Percentiles rank a stretch among this genome's conserved stretches.
phyloP scores from a whole-genome alignment of 2,113 vertebrate genomes.

The Ursus arctos region DNA sequence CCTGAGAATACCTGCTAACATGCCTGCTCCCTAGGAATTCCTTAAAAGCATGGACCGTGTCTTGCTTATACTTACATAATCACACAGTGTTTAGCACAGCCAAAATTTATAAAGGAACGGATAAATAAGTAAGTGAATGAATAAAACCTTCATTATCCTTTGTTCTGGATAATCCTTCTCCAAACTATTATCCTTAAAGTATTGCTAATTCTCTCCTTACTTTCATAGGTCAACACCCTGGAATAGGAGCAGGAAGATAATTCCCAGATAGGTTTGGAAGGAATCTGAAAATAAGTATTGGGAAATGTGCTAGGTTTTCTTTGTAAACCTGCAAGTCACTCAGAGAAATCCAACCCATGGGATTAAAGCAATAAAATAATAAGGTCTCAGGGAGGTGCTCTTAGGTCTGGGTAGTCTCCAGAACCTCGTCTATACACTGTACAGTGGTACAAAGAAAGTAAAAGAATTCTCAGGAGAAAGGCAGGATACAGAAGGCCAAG shows the following conservation, averaged over 20 bases:
- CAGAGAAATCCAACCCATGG: neutral
- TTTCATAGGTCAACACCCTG: neutral
- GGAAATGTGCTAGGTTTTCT: neutral
- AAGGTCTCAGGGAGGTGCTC: neutral
- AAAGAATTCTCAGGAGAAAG: neutral
- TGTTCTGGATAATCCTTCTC: conserved; percentile 46
- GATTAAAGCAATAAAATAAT: neutral
- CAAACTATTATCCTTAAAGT: conserved; percentile 25
- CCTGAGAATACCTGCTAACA: neutral
- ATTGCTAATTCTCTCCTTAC: conserved; percentile 17
- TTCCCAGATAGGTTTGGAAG: neutral
- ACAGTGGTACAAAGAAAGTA: neutral
- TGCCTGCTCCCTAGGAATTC: neutral
- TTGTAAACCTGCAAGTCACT: neutral
- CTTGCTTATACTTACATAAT: conserved; percentile 51
- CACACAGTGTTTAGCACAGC: neutral
- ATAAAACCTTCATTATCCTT: conserved; percentile 41
- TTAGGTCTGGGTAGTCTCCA: neutral
- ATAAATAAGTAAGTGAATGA: conserved; percentile 34
- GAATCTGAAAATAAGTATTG: neutral
- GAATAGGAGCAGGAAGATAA: neutral
- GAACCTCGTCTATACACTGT: rapidly evolving
- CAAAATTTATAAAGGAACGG: conserved; percentile 39
- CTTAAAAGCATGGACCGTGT: neutral
- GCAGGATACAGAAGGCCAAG: neutral